Evolutionary conservation across 2,797 vertebrate species (phyloP).

Genomic region (Halcyon leucocephala): DNA sequence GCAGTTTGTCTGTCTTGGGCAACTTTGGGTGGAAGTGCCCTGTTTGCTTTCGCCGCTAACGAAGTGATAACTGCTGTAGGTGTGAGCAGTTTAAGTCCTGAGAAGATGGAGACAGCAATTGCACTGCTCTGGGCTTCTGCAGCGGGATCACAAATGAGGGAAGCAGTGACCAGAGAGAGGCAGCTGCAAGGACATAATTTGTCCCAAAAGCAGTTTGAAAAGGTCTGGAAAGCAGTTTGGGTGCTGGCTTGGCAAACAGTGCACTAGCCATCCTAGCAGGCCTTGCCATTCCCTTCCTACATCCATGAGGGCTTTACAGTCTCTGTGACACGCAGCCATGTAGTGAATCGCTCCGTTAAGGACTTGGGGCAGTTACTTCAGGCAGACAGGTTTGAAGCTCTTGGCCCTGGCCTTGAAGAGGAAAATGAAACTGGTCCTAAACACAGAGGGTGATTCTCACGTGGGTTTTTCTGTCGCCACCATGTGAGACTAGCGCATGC

Average conservation of each 20-base stretch:
- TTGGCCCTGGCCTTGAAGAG: slow-evolving; percentile 11
- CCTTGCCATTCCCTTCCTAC: background rate
- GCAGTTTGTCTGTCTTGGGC: background rate
- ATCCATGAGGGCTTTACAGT: background rate
- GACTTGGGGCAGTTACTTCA: background rate
- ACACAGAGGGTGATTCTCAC: background rate
- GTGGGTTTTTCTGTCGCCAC: slow-evolving; percentile 58
- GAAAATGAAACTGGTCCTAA: background rate
- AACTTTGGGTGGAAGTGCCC: background rate
- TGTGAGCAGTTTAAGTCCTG: background rate
- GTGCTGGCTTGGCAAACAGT: background rate
- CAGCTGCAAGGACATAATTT: background rate
- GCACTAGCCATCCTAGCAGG: background rate
- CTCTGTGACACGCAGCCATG: background rate
- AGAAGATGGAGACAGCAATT: background rate
- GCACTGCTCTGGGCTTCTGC: background rate
- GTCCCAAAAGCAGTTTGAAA: background rate
- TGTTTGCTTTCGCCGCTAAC: background rate
- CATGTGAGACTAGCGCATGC: slow-evolving; percentile 48
- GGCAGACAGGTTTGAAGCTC: background rate
- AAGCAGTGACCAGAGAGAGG: background rate
- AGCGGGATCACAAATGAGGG: background rate
- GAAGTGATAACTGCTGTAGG: background rate
- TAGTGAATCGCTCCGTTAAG: background rate
- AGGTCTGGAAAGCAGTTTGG: background rate